These are phyloP conservation scores for Xiphorhynchus elegans DNA, from an alignment of 2,113 vertebrate genomes.

Conservation along the genomic window DNA sequence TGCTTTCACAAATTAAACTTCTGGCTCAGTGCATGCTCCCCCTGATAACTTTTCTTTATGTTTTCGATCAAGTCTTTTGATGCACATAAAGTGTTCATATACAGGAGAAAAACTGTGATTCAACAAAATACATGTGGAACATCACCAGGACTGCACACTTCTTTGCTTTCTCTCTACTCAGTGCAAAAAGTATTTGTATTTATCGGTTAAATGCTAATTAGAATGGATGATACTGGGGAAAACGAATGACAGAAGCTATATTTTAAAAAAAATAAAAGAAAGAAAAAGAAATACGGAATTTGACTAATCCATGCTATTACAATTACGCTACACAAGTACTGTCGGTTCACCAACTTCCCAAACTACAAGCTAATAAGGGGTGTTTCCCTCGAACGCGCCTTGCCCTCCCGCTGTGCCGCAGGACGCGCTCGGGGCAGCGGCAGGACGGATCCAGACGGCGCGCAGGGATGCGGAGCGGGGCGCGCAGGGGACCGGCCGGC, in stretches of 20 bases:
- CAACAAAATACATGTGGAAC: background rate
- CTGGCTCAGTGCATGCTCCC: background rate
- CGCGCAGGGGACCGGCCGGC: too few relatives aligned
- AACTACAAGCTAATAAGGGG: accelerated
- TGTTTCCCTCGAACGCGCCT: accelerated
- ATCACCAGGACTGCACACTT: accelerated
- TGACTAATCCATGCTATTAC: accelerated
- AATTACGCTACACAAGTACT: accelerated
- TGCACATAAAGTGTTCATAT: background rate
- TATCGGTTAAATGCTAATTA: background rate
- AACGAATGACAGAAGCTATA: accelerated
- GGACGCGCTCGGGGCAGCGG: background rate
- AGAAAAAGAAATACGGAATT: accelerated
- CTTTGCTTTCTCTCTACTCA: background rate
- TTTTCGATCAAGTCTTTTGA: background rate
- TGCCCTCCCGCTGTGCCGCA: accelerated
- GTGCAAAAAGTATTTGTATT: background rate
- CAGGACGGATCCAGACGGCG: accelerated
- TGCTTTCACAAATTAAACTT: background rate
- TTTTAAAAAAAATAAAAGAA: background rate
- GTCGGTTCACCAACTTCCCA: accelerated
- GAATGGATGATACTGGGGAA: accelerated
- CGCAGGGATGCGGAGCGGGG: background rate
- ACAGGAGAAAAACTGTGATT: background rate
- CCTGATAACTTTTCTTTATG: background rate